Evolutionary conservation across 2,113 vertebrate genomes (phyloP).

Genomic region (Rissa tridactyla): DNA sequence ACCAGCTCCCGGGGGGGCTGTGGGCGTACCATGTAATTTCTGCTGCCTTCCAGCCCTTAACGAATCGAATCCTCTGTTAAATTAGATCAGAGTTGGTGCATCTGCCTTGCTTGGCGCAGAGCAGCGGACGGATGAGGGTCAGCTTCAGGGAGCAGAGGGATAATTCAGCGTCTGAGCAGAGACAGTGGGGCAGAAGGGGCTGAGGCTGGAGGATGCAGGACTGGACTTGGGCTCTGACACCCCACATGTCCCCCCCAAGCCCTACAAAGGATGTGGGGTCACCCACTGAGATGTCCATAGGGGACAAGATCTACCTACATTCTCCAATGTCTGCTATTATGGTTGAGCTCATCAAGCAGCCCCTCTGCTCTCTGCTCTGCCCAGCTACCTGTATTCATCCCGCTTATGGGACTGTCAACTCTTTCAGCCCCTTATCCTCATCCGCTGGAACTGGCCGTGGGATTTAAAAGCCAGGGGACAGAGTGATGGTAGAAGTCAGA

Average conservation of each 20-base stretch:
- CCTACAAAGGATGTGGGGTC: neutral
- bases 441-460: neutral
- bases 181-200: neutral
- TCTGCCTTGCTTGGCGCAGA: neutral
- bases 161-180: neutral
- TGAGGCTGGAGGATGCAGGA: neutral
- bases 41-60: neutral
- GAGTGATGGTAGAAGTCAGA: neutral
- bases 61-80: neutral
- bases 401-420: neutral
- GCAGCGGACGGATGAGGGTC: neutral
- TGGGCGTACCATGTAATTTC: neutral
- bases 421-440: neutral
- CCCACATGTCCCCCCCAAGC: accelerated
- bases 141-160: neutral
- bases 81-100: neutral
- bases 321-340: neutral
- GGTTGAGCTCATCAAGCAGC: neutral
- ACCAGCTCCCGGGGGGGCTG: neutral
- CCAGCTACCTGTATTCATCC: neutral
- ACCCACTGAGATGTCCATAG: neutral
- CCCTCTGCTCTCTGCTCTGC: neutral
- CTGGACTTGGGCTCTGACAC: neutral
- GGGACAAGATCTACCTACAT: neutral
- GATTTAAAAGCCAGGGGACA: neutral